Evolutionary conservation across 2,888 invertebrate species (phyloP).

Genomic region (Lymantria dispar): DNA sequence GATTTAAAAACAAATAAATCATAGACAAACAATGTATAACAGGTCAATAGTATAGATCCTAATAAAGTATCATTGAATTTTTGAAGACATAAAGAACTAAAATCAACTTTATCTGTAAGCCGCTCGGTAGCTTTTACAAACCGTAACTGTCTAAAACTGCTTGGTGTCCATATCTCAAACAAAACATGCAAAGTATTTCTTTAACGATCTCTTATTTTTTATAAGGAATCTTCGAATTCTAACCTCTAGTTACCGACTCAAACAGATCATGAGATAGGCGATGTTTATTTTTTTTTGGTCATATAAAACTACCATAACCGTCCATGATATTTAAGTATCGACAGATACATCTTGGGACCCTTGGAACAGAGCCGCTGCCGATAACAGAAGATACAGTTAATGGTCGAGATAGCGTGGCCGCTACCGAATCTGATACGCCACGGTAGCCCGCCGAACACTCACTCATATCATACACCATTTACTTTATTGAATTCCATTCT

Average conservation of each 20-base stretch:
- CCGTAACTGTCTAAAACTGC: slow-evolving; percentile 7
- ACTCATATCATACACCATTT: slow-evolving; percentile 53
- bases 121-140: slow-evolving; percentile 12
- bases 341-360: slow-evolving; percentile 64
- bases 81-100: slow-evolving; percentile 10
- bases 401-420: slow-evolving; percentile 56
- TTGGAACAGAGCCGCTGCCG: slow-evolving; percentile 45
- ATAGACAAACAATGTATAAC: slow-evolving; percentile 24
- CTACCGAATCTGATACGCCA: slow-evolving; percentile 73
- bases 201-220: slow-evolving; percentile 55
- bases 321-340: slow-evolving; percentile 66
- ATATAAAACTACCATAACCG: slow-evolving; percentile 65
- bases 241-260: slow-evolving; percentile 60
- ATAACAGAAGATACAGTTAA: slow-evolving; percentile 76
- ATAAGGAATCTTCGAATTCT: slow-evolving; percentile 59
- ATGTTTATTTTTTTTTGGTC: slow-evolving; percentile 61
- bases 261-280: slow-evolving; percentile 61
- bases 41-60: slow-evolving; percentile 24
- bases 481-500: slow-evolving; percentile 68
- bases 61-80: slow-evolving; percentile 30
- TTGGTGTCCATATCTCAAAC: slow-evolving; percentile 47
- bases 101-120: slow-evolving; percentile 16
- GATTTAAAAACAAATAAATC: slow-evolving; percentile 23
- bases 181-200: slow-evolving; percentile 59
- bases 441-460: slow-evolving; percentile 59